A percentile compares a stretch with the other conserved stretches of the same genome.
Evolutionary conservation across 2,888 invertebrate genomes (phyloP).

Genomic region (Trissonchulus latispiculum): DNA sequence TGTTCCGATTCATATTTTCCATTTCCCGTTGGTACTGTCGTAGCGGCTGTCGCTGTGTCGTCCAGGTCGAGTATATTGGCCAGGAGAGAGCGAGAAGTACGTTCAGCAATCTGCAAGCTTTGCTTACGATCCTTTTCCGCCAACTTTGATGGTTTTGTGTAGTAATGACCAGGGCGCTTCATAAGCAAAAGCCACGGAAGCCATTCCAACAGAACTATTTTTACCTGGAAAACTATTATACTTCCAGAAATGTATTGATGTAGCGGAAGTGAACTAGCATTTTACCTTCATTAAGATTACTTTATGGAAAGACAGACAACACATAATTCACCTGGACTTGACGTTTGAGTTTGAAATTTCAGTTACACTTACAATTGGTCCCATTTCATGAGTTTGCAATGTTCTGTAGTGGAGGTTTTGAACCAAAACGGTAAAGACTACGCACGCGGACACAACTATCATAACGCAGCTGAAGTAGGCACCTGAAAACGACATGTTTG

Average conservation of each 20-base stretch:
- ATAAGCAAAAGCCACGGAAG: constrained; percentile 41
- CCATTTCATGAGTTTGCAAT: constrained; percentile 43
- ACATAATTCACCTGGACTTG: no score
- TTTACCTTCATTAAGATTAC: no score
- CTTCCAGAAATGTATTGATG: no score
- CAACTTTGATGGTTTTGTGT: constrained; percentile 6
- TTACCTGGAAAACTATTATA: no score
- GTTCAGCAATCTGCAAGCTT: not conserved
- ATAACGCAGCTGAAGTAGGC: constrained; percentile 43
- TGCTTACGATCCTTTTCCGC: not conserved
- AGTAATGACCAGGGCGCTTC: constrained; percentile 38
- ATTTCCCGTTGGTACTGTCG: not conserved
- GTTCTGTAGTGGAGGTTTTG: constrained; percentile 42
- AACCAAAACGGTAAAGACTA: constrained; percentile 43
- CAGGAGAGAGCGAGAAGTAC: not conserved
- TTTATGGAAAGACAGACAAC: no score
- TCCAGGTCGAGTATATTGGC: constrained; percentile 8
- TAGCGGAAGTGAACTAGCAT: no score
- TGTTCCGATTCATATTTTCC: no score
- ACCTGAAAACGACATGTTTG: no score
- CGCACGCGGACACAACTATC: constrained; percentile 43
- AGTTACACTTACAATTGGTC: constrained; percentile 31
- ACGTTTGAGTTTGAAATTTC: no score
- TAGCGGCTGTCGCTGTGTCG: not conserved
- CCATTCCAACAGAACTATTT: constrained; percentile 39